These are phyloP conservation scores for Hirundichthys speculiger DNA, from an alignment of 2,113 vertebrate species.

Conservation along the genomic window DNA sequence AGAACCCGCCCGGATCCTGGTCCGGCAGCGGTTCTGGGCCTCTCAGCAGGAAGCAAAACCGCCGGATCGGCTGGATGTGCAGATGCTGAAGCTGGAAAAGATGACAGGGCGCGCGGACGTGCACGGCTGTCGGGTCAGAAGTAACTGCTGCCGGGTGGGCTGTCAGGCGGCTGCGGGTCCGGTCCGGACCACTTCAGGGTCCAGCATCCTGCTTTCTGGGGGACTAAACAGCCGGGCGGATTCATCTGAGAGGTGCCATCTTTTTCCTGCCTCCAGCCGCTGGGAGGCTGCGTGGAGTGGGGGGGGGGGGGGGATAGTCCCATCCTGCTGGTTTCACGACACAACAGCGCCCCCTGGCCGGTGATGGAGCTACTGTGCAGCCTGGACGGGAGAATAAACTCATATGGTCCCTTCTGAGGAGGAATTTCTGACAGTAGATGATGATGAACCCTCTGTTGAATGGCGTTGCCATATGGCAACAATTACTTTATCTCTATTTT, in stretches of 20 bases:
- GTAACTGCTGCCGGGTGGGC: constrained; percentile 14
- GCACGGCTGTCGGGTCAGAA: constrained; percentile 50
- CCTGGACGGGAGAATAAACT: no score
- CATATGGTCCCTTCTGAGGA: no score
- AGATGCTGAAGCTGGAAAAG: constrained; percentile 61
- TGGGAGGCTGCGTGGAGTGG: constrained; percentile 52
- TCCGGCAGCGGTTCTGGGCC: constrained; percentile 10
- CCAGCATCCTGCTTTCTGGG: constrained; percentile 52
- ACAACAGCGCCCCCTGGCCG: constrained; percentile 53
- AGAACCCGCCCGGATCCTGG: constrained; percentile 2
- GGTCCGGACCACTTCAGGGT: constrained; percentile 65
- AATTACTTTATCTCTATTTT: no score
- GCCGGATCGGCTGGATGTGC: constrained; percentile 48
- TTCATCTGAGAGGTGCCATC: constrained; percentile 67
- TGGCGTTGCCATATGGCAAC: no score
- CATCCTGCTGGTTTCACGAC: constrained; percentile 37
- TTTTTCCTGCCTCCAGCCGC: constrained; percentile 68
- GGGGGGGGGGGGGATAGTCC: background rate
- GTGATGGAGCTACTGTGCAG: constrained; percentile 2
- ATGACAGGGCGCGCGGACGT: constrained; percentile 59
- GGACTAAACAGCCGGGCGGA: constrained; percentile 48
- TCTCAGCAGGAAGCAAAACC: constrained; percentile 7
- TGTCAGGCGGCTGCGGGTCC: constrained; percentile 34
- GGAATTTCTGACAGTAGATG: no score
- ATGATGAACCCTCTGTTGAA: no score